Base-by-base conservation (phyloP, 1,140 invertebrate genomes). In the Agraylea sexmaculata region DNA sequence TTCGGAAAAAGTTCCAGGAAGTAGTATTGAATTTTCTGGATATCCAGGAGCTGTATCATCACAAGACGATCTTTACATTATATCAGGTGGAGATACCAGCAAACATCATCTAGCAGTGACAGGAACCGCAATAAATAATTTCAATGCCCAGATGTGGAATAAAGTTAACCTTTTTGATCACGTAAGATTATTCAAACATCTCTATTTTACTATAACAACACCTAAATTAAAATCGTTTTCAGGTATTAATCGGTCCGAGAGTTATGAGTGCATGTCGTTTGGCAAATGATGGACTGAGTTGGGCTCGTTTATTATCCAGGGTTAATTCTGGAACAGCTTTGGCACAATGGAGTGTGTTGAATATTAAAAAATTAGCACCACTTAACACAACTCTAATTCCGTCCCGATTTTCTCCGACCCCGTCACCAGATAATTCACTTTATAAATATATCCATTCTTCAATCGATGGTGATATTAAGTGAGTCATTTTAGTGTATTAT, bases 41-140 rank as follows among this genome's bases (percentile, higher is more conserved):
- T 95, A 93, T 59, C 89, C 91, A 0, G 91, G 85, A 11, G 73
- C 80, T 1, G 53, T 95, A 1, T 80, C 78, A 22, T 93, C 89
- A 19, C 78, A 82, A 31, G 90, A 95, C 58, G 90, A 94, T 52
- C 91, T 83, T 58, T 93, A 92, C 54, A 56, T 71, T 5, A 52
- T 78, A 4, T 60, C 61, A 25, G 71, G 72, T 7, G 43, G 53
- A 2, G 11, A 19, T 17, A 28, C 23, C 1, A 42, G 64, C 21
- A 58, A 74, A 6, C 66, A 63, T 22, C 66, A 71, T 37, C 53
- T 78, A 22, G 59, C 74, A 7, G 56, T 79, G 0, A 68, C 70
- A 2, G 75, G 75, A 3, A 74, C 73, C 12, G 51, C 69, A 4
- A 61, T 78, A 10, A 63, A 62, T 37, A 73, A 73, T 47, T 70